A percentile compares a stretch with the other conserved stretches of the same genome.
phyloP scores from a whole-genome alignment of 2,113 vertebrate genomes.

The Cinclus cinclus region DNA sequence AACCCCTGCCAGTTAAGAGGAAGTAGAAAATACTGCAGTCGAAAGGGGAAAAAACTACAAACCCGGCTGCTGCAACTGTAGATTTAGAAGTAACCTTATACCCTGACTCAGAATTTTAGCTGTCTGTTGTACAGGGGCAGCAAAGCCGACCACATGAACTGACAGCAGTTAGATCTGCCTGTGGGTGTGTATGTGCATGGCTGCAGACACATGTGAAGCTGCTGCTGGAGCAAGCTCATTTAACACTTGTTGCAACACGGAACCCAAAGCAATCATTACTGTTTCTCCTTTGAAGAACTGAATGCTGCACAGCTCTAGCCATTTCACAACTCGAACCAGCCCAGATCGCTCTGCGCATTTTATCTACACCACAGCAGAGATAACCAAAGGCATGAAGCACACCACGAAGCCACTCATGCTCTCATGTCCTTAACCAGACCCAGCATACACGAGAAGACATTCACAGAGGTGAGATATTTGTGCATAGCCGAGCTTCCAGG shows the following conservation, averaged over 20 bases:
- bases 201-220: not conserved
- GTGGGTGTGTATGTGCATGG: fast-evolving
- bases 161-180: not conserved
- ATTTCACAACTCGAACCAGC: not conserved
- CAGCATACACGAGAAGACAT: fast-evolving
- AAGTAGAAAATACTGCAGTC: not conserved
- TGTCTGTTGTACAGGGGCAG: not conserved
- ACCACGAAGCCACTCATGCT: fast-evolving
- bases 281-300: not conserved
- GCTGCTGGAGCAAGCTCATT: not conserved
- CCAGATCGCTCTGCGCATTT: not conserved
- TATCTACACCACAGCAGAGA: not conserved
- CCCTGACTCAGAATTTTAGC: not conserved
- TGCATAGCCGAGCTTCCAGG: not conserved
- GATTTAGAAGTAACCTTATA: not conserved
- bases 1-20: not conserved
- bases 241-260: not conserved
- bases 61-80: not conserved
- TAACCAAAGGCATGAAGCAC: not conserved
- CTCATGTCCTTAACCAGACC: not conserved
- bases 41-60: not conserved
- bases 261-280: not conserved
- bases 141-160: not conserved
- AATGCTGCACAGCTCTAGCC: not conserved
- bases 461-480: not conserved